Evolutionary conservation across 2,888 invertebrate species (phyloP).

Genomic region (Cyaniris semiargus): DNA sequence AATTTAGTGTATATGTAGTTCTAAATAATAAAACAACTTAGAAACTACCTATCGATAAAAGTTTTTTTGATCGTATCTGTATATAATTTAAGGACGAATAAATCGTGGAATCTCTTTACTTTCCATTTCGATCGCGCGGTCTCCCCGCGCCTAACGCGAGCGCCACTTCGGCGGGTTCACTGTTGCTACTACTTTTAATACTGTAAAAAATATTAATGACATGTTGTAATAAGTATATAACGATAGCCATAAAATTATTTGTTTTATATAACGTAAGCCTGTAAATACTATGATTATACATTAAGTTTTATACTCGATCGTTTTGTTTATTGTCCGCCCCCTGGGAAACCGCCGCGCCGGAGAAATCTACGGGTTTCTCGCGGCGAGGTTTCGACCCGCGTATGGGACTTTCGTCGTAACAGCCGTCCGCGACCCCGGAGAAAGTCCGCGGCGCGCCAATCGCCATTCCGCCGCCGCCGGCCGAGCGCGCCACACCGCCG

Average conservation of each 20-base stretch:
- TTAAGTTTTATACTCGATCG: slow-evolving; percentile 79
- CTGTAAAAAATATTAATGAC: slow-evolving; percentile 78
- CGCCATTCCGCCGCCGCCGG: slow-evolving; percentile 59
- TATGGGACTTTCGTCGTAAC: slow-evolving; percentile 76
- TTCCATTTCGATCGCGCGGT: slow-evolving; percentile 69
- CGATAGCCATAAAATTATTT: slow-evolving; percentile 79
- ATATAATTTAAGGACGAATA: slow-evolving; percentile 70
- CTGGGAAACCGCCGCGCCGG: neutral
- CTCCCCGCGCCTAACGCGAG: slow-evolving; percentile 68
- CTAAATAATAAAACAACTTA: slow-evolving; percentile 28
- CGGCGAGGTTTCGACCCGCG: slow-evolving; percentile 68
- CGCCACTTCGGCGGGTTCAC: slow-evolving; percentile 71
- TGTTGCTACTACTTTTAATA: slow-evolving; percentile 76
- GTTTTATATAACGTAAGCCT: slow-evolving; percentile 79
- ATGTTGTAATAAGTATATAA: slow-evolving; percentile 78
- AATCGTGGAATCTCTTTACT: slow-evolving; percentile 76
- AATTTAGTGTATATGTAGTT: slow-evolving; percentile 31
- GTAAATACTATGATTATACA: slow-evolving; percentile 80
- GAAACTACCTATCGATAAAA: slow-evolving; percentile 54
- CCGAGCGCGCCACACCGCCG: slow-evolving; percentile 49
- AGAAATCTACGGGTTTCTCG: slow-evolving; percentile 28
- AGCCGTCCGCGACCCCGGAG: slow-evolving; percentile 55
- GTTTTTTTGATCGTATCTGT: slow-evolving; percentile 64
- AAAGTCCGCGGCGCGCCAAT: slow-evolving; percentile 72
- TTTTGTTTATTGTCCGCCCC: slow-evolving; percentile 62